A percentile compares a stretch with the other conserved stretches of the same genome.
phyloP scores from a whole-genome alignment of 2,113 vertebrate genomes.

The Daboia siamensis region DNA sequence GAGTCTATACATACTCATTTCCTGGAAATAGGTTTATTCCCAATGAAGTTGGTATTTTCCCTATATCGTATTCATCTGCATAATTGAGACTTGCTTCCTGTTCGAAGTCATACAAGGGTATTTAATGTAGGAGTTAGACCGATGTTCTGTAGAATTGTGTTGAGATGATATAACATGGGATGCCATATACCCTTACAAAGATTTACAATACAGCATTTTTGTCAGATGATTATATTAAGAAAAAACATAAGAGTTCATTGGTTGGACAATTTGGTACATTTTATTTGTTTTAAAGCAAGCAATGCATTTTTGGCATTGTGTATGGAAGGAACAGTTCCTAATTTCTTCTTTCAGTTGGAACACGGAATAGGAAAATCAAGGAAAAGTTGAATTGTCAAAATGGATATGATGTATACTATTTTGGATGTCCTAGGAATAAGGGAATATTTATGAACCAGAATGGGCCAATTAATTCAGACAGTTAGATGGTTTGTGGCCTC shows the following conservation, averaged over 20 bases:
- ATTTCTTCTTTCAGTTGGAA: neutral
- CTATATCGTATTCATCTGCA: neutral
- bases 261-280: neutral
- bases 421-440: neutral
- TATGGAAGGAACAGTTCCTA: neutral
- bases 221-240: neutral
- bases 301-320: neutral
- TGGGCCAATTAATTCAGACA: neutral
- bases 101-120: neutral
- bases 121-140: neutral
- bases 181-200: neutral
- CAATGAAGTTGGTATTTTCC: neutral
- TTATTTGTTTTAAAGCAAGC: neutral
- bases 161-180: neutral
- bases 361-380: neutral
- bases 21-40: neutral
- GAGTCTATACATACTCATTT: neutral
- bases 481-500: neutral
- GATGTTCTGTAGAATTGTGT: neutral
- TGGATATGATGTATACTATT: neutral
- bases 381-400: neutral
- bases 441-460: neutral
- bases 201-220: neutral
- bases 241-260: neutral
- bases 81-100: neutral